These are phyloP conservation scores for Suncus etruscus DNA, from an alignment of 2,113 vertebrate species.

Conservation along the genomic window DNA sequence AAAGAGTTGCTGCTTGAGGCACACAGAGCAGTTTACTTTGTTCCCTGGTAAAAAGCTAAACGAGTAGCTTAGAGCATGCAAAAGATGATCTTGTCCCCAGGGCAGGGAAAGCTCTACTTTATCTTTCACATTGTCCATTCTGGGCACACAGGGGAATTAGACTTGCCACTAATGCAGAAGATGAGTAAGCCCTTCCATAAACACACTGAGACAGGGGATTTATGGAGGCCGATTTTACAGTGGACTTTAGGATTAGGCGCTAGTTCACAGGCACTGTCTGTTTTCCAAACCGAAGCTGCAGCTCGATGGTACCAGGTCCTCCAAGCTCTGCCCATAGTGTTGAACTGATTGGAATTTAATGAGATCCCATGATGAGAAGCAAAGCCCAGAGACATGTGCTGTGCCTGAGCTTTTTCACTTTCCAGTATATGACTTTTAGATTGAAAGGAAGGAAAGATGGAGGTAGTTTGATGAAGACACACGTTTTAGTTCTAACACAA, in stretches of 20 bases:
- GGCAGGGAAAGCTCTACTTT: slow-evolving; percentile 10
- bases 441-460: background rate
- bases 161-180: slow-evolving; percentile 15
- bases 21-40: slow-evolving; percentile 19
- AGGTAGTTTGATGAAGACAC: background rate
- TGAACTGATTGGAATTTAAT: background rate
- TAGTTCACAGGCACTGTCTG: background rate
- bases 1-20: slow-evolving; percentile 49
- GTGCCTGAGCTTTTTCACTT: background rate
- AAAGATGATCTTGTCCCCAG: background rate
- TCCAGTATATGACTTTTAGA: background rate
- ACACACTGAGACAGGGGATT: background rate
- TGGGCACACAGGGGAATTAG: slow-evolving; percentile 12
- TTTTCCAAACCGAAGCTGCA: background rate
- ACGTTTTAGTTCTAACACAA: slow-evolving; percentile 4
- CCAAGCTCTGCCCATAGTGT: background rate
- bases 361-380: background rate
- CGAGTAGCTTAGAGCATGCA: slow-evolving; percentile 22
- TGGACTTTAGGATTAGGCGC: background rate
- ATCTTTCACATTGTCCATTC: slow-evolving; percentile 58
- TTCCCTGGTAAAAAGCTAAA: slow-evolving; percentile 59
- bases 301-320: background rate
- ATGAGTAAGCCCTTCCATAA: slow-evolving; percentile 10
- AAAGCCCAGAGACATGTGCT: background rate
- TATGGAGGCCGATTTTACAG: background rate